Conservation (phyloP, 2,113 vertebrate species). For the Paraplagusia blochii region DNA sequence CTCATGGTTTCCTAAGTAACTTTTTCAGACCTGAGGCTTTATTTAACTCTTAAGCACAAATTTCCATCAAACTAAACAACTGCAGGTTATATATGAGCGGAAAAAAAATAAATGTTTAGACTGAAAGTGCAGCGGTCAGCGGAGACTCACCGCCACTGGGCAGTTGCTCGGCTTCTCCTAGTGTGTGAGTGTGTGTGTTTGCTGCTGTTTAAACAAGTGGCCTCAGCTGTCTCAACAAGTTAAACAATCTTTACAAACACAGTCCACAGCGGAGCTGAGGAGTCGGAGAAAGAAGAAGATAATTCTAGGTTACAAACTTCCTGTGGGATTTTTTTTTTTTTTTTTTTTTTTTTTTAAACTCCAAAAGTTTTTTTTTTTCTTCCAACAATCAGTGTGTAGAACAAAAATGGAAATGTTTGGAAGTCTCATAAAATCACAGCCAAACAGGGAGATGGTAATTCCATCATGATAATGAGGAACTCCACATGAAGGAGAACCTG, state of each 20-base stretch:
- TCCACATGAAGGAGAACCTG: conserved; percentile 43
- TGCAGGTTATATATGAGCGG: background rate
- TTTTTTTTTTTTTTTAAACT: conserved; percentile 40
- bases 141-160: conserved; percentile 32
- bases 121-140: conserved; percentile 8
- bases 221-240: conserved; percentile 68
- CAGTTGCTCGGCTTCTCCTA: conserved; percentile 10
- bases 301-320: conserved; percentile 68
- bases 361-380: conserved; percentile 40
- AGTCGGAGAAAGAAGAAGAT: conserved; percentile 40
- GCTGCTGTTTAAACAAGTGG: conserved; percentile 64
- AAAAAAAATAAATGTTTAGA: background rate
- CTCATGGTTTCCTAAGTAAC: too few species aligned
- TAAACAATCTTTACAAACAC: conserved; percentile 58
- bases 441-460: conserved; percentile 57
- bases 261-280: conserved; percentile 33
- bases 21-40: background rate
- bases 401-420: conserved; percentile 43
- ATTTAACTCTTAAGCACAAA: background rate
- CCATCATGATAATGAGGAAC: conserved; percentile 63
- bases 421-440: conserved; percentile 65
- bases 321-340: conserved; percentile 65
- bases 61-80: background rate
- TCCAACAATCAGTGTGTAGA: conserved; percentile 6
- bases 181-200: conserved; percentile 44